Evolutionary conservation across 2,888 invertebrate species (phyloP).

Genomic region (Orthosia cruda): DNA sequence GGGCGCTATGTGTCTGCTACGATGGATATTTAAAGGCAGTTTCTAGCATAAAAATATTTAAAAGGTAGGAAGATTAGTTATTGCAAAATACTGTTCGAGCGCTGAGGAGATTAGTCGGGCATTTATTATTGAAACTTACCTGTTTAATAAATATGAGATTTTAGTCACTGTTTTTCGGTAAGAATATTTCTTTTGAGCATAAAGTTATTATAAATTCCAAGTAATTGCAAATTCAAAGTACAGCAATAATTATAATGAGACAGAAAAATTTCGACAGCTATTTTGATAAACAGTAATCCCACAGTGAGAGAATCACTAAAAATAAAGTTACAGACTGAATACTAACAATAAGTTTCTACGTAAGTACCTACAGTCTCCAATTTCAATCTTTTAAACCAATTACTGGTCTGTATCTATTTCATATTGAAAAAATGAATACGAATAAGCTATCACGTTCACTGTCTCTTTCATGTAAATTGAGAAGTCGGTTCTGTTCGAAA

Average conservation of each 20-base stretch:
- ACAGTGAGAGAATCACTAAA: not conserved
- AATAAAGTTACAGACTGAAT: not conserved
- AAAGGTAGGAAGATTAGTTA: conserved; percentile 42
- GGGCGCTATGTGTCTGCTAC: conserved; percentile 59
- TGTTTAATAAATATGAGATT: not conserved
- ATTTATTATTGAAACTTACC: conserved; percentile 8
- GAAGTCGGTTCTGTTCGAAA: conserved; percentile 66
- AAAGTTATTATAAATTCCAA: not conserved
- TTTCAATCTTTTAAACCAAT: conserved; percentile 51
- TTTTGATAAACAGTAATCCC: not conserved
- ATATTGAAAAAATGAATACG: conserved; percentile 66
- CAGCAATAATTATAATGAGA: not conserved
- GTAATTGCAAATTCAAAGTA: not conserved
- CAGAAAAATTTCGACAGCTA: not conserved
- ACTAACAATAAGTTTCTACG: not conserved
- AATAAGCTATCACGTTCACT: conserved; percentile 69
- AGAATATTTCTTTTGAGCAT: not conserved
- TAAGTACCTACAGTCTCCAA: not conserved
- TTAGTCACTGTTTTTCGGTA: not conserved
- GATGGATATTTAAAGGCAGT: conserved; percentile 56
- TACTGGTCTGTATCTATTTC: conserved; percentile 37
- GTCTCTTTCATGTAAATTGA: conserved; percentile 74
- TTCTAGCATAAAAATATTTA: conserved; percentile 48
- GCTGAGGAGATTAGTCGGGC: not conserved
- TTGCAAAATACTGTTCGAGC: conserved; percentile 26